Base-by-base conservation (phyloP, 2,888 invertebrate species). In the Parapristionchus giblindavisi region DNA sequence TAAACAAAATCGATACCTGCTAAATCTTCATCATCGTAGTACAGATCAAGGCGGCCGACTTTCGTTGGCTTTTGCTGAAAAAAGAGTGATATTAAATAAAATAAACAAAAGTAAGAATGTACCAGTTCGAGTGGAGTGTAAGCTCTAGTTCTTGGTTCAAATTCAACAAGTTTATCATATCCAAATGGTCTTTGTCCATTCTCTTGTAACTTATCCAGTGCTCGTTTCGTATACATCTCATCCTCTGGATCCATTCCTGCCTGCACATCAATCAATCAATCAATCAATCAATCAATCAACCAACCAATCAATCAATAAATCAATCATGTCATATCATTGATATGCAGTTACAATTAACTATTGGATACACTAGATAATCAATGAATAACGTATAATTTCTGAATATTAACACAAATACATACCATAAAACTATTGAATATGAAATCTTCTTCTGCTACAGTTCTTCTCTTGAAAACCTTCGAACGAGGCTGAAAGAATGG, bases 1-100 rank as follows among this genome's bases (percentile, higher is more conserved):
- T n/a, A n/a, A n/a, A 43, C 43, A 43, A 14, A 43, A 43, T 43
- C 8, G n/a, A n/a, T n/a, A 73, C 73, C 83, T 3, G 77, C 79
- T 36, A 83, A 71, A 6, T 81, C 81, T 3, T 60, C 63, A 60
- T 83, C 83, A 14, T 78, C 79, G 61, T 78, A 83, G 70, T 79
- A 80, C 3, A 74, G 75, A n/a, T 77, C 66, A 24, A 79, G 77
- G 21, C 77, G 73, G 8, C 54, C 63, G 40, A 24, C 5, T n/a
- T 17, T 27, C 36, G n/a, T 29, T 11, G 58, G 72, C 3, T 34
- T 17, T 14, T 2, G n/a, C 60, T 72, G 43, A 43, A 29, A 60
- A 29, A 48, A 48, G 48, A 48, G 48, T 21, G 21, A 21, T 14
- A 21, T 14, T 48, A 48, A 48, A 11, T 21, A 11, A 48, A 21